Percentiles rank a stretch among this genome's conserved stretches.
Conservation (phyloP, 23 tunicate genomes). For the Phallusia fumigata region DNA sequence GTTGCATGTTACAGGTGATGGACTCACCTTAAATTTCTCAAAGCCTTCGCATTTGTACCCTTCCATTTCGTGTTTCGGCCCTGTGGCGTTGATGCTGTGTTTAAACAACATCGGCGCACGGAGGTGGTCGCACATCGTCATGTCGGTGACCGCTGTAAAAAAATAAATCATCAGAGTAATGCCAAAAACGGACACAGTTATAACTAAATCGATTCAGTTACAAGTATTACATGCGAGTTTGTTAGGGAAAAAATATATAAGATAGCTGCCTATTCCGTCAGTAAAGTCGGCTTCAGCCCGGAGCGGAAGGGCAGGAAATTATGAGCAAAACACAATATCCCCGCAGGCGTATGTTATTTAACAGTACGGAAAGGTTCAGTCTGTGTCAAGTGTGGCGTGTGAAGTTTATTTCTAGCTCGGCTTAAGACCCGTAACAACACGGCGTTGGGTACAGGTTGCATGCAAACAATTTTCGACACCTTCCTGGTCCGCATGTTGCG, state of each 20-base stretch:
- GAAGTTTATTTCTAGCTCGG: not conserved
- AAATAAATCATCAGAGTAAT: not conserved
- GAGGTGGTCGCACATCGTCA: constrained; percentile 80
- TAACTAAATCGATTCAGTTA: too few relatives aligned
- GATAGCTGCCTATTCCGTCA: too few relatives aligned
- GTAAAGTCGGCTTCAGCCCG: not conserved
- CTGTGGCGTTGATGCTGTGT: constrained; percentile 66
- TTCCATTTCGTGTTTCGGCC: constrained; percentile 25
- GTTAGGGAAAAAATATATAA: too few relatives aligned
- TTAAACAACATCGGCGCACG: constrained; percentile 76
- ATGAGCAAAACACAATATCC: not conserved
- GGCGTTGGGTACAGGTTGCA: not conserved
- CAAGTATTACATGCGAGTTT: too few relatives aligned
- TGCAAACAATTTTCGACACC: not conserved
- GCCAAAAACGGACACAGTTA: too few relatives aligned
- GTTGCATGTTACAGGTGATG: not conserved
- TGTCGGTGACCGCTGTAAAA: constrained; percentile 75
- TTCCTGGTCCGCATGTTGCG: not conserved
- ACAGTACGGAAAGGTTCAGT: not conserved
- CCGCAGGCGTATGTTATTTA: constrained; percentile 9
- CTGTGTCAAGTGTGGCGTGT: not conserved
- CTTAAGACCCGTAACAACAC: not conserved
- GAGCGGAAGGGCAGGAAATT: not conserved
- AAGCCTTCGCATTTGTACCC: constrained; percentile 73
- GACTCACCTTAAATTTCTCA: constrained; percentile 72